Conservation (phyloP, 2,797 vertebrate species). For the Lepidocolaptes lacrymiger region DNA sequence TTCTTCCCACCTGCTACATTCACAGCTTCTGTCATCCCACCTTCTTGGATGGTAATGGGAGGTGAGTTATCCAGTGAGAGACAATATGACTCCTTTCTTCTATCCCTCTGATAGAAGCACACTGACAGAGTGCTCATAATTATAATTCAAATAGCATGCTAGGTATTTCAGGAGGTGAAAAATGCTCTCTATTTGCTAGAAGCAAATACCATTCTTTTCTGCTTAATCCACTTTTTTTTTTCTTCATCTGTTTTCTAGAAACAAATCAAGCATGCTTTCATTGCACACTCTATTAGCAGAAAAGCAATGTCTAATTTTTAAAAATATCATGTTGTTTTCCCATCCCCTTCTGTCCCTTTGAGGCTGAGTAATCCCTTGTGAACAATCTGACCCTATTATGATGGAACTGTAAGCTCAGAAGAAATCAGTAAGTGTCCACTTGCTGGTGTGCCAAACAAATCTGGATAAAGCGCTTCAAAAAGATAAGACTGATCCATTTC, state of each 20-base stretch:
- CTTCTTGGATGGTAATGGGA: neutral
- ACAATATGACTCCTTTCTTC: neutral
- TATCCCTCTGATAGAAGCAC: neutral
- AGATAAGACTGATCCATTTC: neutral
- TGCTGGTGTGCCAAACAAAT: neutral
- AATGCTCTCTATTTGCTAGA: neutral
- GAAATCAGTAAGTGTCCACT: neutral
- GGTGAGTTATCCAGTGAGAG: neutral
- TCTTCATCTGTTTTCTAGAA: neutral
- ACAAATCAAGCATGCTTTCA: neutral
- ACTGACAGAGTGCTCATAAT: neutral
- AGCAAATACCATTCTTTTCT: neutral
- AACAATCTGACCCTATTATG: conserved; percentile 1
- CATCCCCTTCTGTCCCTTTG: neutral
- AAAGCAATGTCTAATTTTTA: neutral
- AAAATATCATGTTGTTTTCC: neutral
- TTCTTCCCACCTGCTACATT: neutral
- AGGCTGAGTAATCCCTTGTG: neutral
- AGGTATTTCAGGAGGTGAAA: conserved; percentile 18
- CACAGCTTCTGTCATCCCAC: neutral
- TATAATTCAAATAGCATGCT: neutral
- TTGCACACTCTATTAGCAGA: neutral
- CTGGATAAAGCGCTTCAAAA: conserved; percentile 9
- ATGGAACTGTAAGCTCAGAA: neutral
- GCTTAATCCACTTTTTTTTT: neutral